Evolutionary conservation across 2,113 vertebrate genomes (phyloP).

Genomic region (Cyprinus carpio): DNA sequence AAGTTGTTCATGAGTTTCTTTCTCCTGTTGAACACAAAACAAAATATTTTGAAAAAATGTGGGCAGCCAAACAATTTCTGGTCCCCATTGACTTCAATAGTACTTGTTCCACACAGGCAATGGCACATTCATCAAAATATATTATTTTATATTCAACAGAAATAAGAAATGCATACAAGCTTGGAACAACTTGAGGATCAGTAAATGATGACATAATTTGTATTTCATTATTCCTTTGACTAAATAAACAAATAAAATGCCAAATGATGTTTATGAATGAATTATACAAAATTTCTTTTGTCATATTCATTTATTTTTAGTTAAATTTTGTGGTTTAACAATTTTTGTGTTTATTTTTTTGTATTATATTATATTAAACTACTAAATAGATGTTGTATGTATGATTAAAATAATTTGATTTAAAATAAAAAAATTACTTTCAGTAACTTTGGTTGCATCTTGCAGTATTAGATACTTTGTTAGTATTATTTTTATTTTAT

Average conservation of each 20-base stretch:
- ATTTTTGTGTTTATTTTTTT: neutral
- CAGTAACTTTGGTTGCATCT: neutral
- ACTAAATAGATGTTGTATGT: neutral
- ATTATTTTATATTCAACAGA: too few relatives aligned
- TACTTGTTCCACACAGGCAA: neutral
- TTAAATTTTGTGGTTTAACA: neutral
- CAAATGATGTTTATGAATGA: too few relatives aligned
- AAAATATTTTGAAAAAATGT: too few relatives aligned
- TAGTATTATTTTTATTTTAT: neutral
- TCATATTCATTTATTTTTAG: neutral
- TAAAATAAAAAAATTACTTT: too few relatives aligned
- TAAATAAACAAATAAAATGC: neutral
- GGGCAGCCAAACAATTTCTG: too few relatives aligned
- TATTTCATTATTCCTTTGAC: neutral
- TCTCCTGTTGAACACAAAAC: too few relatives aligned
- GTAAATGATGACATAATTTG: too few relatives aligned
- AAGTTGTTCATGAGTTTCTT: too few relatives aligned
- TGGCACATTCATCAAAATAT: too few relatives aligned
- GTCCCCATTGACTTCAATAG: too few relatives aligned
- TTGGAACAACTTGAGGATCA: too few relatives aligned
- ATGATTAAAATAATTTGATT: neutral
- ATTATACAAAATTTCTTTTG: neutral
- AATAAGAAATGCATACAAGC: too few relatives aligned
- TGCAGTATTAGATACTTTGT: neutral
- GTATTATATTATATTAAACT: neutral